Percentiles rank a stretch among this genome's conserved stretches.
Evolutionary conservation across 2,888 invertebrate species (phyloP).

Genomic region (Heliconius cydno): DNA sequence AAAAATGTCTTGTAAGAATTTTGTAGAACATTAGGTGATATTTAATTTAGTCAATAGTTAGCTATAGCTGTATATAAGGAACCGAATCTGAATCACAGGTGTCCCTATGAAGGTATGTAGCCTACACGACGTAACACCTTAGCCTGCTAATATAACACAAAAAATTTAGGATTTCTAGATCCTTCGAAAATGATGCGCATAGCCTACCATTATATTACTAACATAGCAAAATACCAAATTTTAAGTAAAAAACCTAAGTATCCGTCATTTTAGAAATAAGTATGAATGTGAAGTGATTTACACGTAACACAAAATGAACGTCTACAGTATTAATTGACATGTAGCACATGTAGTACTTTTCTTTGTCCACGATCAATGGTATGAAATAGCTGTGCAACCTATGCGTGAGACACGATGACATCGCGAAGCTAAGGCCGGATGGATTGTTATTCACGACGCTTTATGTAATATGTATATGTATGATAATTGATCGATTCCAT

Average conservation of each 20-base stretch:
- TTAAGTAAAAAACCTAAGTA: background rate
- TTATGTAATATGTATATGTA: constrained; percentile 14
- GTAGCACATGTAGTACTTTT: background rate
- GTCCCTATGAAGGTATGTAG: background rate
- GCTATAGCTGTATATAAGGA: background rate
- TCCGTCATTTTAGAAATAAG: background rate
- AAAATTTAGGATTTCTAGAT: background rate
- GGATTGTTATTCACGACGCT: constrained; percentile 32
- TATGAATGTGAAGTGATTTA: constrained; percentile 8
- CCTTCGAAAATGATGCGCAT: background rate
- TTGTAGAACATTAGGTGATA: background rate
- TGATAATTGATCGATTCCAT: constrained; percentile 57
- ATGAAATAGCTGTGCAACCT: constrained; percentile 64
- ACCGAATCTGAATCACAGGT: background rate
- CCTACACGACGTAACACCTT: background rate
- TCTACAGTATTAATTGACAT: background rate
- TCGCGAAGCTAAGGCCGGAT: constrained; percentile 52
- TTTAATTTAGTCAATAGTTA: background rate
- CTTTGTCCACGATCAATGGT: constrained; percentile 39
- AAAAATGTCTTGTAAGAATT: background rate
- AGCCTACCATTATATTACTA: background rate
- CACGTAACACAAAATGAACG: constrained; percentile 27
- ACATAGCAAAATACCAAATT: background rate
- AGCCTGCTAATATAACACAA: background rate
- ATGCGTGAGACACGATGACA: constrained; percentile 62